A percentile compares a stretch with the other conserved stretches of the same genome.
Evolutionary conservation across 2,797 vertebrate genomes (phyloP).

Genomic region (Pseudochromis fuscus): DNA sequence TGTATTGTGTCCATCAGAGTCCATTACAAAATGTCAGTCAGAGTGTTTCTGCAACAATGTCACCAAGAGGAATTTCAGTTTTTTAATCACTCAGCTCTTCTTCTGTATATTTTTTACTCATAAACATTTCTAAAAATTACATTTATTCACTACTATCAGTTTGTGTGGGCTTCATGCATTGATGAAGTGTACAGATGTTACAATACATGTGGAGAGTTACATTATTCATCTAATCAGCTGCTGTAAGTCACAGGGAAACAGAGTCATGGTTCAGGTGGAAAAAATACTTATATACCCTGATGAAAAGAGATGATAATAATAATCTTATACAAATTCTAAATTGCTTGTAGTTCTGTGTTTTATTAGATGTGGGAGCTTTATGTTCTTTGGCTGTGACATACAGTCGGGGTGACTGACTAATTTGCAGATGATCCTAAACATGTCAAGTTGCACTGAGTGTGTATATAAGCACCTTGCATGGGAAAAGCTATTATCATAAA

Average conservation of each 20-base stretch:
- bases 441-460: constrained; percentile 11
- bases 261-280: neutral
- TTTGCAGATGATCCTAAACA: constrained; percentile 10
- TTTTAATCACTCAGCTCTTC: too few relatives aligned
- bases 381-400: neutral
- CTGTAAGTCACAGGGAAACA: neutral
- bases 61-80: constrained; percentile 14
- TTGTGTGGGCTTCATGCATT: neutral
- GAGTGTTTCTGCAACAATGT: constrained; percentile 43
- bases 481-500: constrained; percentile 50
- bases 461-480: constrained; percentile 14
- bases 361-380: too few relatives aligned
- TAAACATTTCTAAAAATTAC: neutral
- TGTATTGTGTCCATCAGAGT: constrained; percentile 46
- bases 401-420: neutral
- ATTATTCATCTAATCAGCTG: neutral
- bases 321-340: neutral
- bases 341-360: neutral
- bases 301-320: neutral
- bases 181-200: neutral
- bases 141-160: neutral
- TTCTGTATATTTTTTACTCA: too few relatives aligned
- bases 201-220: neutral
- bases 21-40: constrained; percentile 4
- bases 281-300: neutral